Conservation (phyloP, 2,888 invertebrate genomes). For the Drosophila testacea region DNA sequence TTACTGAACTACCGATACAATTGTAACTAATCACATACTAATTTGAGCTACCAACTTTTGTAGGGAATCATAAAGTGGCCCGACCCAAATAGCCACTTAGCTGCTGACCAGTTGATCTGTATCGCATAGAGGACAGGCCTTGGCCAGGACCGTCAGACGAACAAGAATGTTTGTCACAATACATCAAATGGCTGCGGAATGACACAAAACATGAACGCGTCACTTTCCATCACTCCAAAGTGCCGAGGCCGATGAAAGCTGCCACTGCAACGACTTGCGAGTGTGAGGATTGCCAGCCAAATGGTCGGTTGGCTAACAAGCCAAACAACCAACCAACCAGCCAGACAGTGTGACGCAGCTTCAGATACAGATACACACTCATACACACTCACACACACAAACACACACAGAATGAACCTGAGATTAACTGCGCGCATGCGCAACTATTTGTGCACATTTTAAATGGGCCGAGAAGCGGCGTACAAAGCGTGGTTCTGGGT, state of each 20-base stretch:
- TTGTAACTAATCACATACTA: constrained; percentile 61
- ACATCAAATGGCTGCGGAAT: constrained; percentile 82
- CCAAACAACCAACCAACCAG: constrained; percentile 17
- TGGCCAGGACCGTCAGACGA: constrained; percentile 35
- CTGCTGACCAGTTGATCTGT: constrained; percentile 28
- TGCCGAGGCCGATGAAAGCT: constrained; percentile 72
- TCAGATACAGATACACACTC: constrained; percentile 16
- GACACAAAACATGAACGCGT: constrained; percentile 85
- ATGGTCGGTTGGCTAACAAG: constrained; percentile 66
- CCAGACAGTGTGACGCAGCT: constrained; percentile 80
- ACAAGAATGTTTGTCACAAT: constrained; percentile 83
- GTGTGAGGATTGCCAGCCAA: constrained; percentile 59
- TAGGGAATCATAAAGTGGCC: constrained; percentile 52
- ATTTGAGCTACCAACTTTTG: constrained; percentile 54
- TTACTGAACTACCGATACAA: constrained; percentile 36
- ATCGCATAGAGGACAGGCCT: constrained; percentile 19
- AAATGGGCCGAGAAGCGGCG: constrained; percentile 76
- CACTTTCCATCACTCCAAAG: constrained; percentile 84
- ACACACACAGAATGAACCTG: constrained; percentile 26
- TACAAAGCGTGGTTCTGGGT: constrained; percentile 57
- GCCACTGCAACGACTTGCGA: constrained; percentile 31
- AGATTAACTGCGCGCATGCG: constrained; percentile 81
- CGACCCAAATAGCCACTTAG: constrained; percentile 44
- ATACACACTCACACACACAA: constrained; percentile 5
- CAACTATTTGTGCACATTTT: constrained; percentile 82